A percentile compares a stretch with the other conserved stretches of the same genome.
phyloP scores from a whole-genome alignment of 1,140 invertebrate species.

The Nomia melanderi region DNA sequence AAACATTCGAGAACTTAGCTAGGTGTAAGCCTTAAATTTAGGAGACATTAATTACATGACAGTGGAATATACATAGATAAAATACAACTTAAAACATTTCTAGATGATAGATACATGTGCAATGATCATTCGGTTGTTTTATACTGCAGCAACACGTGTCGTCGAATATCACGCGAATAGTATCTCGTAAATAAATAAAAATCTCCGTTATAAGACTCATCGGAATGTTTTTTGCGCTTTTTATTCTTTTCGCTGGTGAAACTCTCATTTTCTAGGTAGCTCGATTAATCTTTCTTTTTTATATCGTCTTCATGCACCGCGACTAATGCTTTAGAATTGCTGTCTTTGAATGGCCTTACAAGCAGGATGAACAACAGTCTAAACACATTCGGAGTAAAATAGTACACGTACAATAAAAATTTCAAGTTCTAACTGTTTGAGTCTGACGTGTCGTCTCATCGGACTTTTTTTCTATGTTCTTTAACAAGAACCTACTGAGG shows the following conservation, averaged over 20 bases:
- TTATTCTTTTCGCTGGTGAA: slow-evolving; percentile 21
- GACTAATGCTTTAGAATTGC: slow-evolving; percentile 34
- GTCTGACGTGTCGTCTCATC: slow-evolving; percentile 51
- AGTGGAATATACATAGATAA: slow-evolving; percentile 56
- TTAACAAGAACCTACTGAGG: slow-evolving; percentile 29
- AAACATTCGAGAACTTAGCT: slow-evolving; percentile 61
- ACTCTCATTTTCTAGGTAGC: slow-evolving; percentile 41
- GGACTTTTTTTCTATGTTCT: slow-evolving; percentile 30
- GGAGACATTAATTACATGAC: slow-evolving; percentile 64
- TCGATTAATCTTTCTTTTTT: background rate
- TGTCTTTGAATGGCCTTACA: slow-evolving; percentile 24
- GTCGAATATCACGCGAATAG: slow-evolving; percentile 49
- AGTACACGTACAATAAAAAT: slow-evolving; percentile 66
- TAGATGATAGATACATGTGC: slow-evolving; percentile 45
- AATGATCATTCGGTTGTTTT: slow-evolving; percentile 34
- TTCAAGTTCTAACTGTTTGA: slow-evolving; percentile 74
- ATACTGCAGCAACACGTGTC: slow-evolving; percentile 32
- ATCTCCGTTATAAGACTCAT: slow-evolving; percentile 8
- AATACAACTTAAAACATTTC: slow-evolving; percentile 50
- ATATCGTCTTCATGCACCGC: slow-evolving; percentile 37
- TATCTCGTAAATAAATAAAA: slow-evolving; percentile 39
- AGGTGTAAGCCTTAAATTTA: slow-evolving; percentile 64
- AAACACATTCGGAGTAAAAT: slow-evolving; percentile 44
- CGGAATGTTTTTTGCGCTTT: slow-evolving; percentile 57
- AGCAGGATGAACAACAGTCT: slow-evolving; percentile 43